Percentiles rank a stretch among this genome's conserved stretches.
phyloP scores from a whole-genome alignment of 2,888 invertebrate species.

The Tinea pellionella region DNA sequence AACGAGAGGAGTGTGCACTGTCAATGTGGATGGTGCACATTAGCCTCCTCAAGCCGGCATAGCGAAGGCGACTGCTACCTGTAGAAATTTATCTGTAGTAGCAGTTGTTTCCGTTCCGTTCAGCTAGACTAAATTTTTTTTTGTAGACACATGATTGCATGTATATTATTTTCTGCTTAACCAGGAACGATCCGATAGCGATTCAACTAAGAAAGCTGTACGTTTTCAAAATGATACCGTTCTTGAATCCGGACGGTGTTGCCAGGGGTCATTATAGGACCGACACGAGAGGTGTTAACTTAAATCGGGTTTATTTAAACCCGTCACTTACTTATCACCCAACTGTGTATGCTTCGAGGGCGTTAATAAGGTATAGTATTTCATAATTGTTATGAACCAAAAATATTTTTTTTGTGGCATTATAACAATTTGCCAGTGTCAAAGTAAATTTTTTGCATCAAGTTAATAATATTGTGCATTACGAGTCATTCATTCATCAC shows the following conservation, averaged over 20 bases:
- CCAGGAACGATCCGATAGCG: slow-evolving; percentile 77
- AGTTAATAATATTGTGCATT: too few relatives aligned
- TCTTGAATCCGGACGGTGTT: slow-evolving; percentile 93
- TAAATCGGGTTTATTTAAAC: slow-evolving; percentile 87
- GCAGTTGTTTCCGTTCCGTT: too few relatives aligned
- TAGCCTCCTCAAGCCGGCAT: too few relatives aligned
- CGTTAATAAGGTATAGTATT: slow-evolving; percentile 72
- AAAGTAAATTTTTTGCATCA: too few relatives aligned
- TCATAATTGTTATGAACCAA: slow-evolving; percentile 20
- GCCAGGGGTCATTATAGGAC: slow-evolving; percentile 87
- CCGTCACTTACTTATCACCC: slow-evolving; percentile 82
- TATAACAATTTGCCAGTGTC: too few relatives aligned
- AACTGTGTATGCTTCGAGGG: slow-evolving; percentile 86
- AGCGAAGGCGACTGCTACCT: too few relatives aligned
- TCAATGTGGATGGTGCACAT: too few relatives aligned
- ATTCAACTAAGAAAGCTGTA: slow-evolving; percentile 77
- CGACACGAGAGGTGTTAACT: slow-evolving; percentile 87
- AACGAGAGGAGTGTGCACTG: too few relatives aligned
- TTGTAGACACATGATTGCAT: too few relatives aligned
- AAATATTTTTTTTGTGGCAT: neutral
- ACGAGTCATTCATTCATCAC: too few relatives aligned
- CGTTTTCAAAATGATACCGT: slow-evolving; percentile 91
- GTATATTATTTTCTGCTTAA: neutral
- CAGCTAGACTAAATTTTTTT: too few relatives aligned
- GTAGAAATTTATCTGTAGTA: too few relatives aligned